phyloP scores from a whole-genome alignment of 2,888 invertebrate species.

The Lepidochitona cinerea region DNA sequence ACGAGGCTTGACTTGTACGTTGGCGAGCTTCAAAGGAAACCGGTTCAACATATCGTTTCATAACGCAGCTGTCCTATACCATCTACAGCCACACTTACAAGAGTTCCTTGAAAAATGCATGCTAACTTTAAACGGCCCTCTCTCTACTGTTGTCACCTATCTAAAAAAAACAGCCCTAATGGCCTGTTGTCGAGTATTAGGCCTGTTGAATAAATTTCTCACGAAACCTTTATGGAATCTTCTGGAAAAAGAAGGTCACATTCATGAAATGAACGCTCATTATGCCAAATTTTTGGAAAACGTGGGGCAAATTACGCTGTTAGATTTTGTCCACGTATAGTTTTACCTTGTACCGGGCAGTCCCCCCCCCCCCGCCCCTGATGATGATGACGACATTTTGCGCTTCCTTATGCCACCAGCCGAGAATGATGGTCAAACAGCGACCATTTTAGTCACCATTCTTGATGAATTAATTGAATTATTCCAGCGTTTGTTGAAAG shows the following conservation, averaged over 20 bases:
- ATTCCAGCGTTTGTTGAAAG: no score
- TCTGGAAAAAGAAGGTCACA: neutral
- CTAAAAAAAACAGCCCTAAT: neutral
- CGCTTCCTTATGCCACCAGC: no score
- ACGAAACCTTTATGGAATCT: neutral
- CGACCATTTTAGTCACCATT: no score
- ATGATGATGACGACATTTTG: no score
- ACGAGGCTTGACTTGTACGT: neutral
- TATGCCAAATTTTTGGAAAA: no score
- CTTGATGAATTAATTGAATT: no score
- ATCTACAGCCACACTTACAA: neutral
- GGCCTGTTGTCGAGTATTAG: neutral
- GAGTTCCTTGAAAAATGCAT: neutral
- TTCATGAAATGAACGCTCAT: neutral
- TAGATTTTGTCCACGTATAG: no score
- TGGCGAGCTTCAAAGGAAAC: neutral
- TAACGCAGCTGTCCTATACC: no score
- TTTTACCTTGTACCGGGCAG: no score
- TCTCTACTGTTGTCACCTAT: neutral
- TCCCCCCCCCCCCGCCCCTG: no score
- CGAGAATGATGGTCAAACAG: no score
- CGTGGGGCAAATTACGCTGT: no score
- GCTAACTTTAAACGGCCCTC: neutral
- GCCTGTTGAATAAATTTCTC: neutral
- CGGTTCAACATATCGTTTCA: neutral